A percentile compares a stretch with the other conserved stretches of the same genome.
phyloP scores from a whole-genome alignment of 2,113 vertebrate genomes.

The Nothobranchius kuhntae region DNA sequence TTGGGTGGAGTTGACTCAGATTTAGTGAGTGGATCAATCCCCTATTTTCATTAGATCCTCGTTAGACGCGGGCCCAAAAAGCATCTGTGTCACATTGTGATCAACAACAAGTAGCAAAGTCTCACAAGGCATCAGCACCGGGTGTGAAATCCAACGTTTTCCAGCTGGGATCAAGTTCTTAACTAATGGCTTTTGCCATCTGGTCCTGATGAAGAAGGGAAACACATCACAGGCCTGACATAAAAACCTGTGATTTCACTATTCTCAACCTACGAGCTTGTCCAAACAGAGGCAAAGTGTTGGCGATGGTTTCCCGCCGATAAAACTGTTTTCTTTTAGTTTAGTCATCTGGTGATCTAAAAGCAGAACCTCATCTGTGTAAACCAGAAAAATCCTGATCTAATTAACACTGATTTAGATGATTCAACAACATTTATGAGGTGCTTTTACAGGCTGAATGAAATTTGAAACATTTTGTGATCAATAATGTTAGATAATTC shows the following conservation, averaged over 20 bases:
- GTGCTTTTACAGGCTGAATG: neutral
- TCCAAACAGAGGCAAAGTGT: conserved; percentile 58
- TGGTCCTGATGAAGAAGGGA: conserved; percentile 71
- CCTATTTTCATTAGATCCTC: conserved; percentile 15
- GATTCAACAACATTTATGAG: conserved; percentile 4
- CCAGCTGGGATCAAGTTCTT: conserved; percentile 62
- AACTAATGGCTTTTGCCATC: conserved; percentile 64
- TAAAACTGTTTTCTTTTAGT: conserved; percentile 49
- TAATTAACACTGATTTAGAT: conserved; percentile 10
- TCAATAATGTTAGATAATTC: neutral
- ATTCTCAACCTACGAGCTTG: conserved; percentile 30
- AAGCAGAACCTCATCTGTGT: conserved; percentile 19
- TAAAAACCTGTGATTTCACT: conserved; percentile 34
- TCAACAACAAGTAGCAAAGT: conserved; percentile 54
- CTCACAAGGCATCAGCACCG: conserved; percentile 13
- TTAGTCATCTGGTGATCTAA: conserved; percentile 47
- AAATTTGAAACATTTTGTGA: too few species aligned
- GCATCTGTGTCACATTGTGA: conserved; percentile 60
- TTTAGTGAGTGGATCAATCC: conserved; percentile 7
- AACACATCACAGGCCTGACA: conserved; percentile 32
- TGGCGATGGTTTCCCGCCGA: conserved; percentile 55
- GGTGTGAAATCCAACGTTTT: conserved; percentile 66
- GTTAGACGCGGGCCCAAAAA: conserved; percentile 25
- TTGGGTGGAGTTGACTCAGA: neutral
- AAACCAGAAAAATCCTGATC: conserved; percentile 11